phyloP scores from a whole-genome alignment of 2,797 vertebrate species.

The Sebastiscus tertius region DNA sequence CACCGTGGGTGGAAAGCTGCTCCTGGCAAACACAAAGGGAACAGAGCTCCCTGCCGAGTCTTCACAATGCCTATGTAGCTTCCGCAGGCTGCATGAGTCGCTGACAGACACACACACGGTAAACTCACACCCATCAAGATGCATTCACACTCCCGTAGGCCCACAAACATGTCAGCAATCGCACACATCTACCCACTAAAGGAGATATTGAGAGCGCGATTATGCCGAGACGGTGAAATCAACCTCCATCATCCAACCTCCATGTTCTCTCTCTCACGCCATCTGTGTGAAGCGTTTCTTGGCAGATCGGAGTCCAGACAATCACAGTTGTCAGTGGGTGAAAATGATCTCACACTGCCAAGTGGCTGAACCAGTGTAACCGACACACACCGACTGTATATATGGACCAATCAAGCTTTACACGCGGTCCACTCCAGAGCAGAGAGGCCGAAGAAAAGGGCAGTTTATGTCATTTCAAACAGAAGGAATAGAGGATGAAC shows the following conservation, averaged over 20 bases:
- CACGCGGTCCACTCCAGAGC: background rate
- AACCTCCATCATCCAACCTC: constrained; percentile 56
- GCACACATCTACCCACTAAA: constrained; percentile 71
- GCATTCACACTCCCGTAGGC: constrained; percentile 42
- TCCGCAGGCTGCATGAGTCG: constrained; percentile 61
- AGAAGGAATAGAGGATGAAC: background rate
- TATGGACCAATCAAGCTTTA: constrained; percentile 16
- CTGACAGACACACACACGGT: constrained; percentile 46
- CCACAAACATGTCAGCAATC: constrained; percentile 58
- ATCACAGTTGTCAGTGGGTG: constrained; percentile 81
- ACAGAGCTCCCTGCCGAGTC: constrained; percentile 78
- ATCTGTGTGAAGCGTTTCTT: constrained; percentile 77
- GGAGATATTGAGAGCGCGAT: constrained; percentile 70
- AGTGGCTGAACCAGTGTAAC: constrained; percentile 51
- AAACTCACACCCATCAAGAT: constrained; percentile 24
- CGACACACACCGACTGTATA: constrained; percentile 36
- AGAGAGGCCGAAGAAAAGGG: constrained; percentile 19
- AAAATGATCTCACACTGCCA: constrained; percentile 70
- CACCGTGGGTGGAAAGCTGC: constrained; percentile 83
- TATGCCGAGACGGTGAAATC: constrained; percentile 63
- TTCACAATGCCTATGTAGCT: constrained; percentile 75
- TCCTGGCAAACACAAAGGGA: constrained; percentile 78
- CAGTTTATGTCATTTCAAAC: background rate
- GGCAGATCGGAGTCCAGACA: constrained; percentile 77
- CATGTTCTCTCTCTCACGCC: constrained; percentile 61